phyloP scores from a whole-genome alignment of 2,888 invertebrate genomes.

The Carpatolechia fugitivella region DNA sequence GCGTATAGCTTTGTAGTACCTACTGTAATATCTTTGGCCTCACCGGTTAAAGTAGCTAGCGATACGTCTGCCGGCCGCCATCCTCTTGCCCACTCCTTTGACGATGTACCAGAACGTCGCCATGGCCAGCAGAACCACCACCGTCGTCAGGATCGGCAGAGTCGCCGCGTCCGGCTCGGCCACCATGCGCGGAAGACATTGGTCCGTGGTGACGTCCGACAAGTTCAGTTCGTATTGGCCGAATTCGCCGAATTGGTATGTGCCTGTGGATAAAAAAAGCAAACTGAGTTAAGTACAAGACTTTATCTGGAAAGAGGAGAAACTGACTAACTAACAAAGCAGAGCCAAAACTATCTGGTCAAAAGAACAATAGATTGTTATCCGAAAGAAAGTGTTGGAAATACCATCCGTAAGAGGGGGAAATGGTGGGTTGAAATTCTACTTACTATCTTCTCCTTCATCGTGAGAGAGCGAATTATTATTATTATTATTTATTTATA shows the following conservation, averaged over 20 bases:
- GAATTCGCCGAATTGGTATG: slow-evolving; percentile 64
- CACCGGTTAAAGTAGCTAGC: slow-evolving; percentile 69
- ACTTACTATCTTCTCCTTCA: too few species aligned
- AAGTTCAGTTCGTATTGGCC: slow-evolving; percentile 45
- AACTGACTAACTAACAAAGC: too few species aligned
- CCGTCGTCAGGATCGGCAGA: slow-evolving; percentile 64
- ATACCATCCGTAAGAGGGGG: too few species aligned
- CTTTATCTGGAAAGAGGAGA: too few species aligned
- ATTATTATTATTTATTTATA: too few species aligned
- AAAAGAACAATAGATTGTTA: too few species aligned
- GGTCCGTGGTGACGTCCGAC: slow-evolving; percentile 33
- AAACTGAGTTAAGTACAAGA: neutral
- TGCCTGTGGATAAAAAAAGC: slow-evolving; percentile 36
- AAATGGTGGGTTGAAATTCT: too few species aligned
- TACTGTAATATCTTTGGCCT: neutral
- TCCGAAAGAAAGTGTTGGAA: too few species aligned
- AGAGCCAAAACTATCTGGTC: too few species aligned
- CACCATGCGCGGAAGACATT: slow-evolving; percentile 58
- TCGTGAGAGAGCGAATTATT: too few species aligned
- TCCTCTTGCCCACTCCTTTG: slow-evolving; percentile 64
- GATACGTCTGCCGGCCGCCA: slow-evolving; percentile 62
- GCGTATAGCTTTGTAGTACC: neutral
- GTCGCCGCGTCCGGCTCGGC: slow-evolving; percentile 71
- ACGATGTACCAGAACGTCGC: slow-evolving; percentile 73
- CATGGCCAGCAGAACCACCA: slow-evolving; percentile 67